Evolutionary conservation across 2,888 invertebrate species (phyloP), one percentile per base, ranked within the genome.

Genomic region (Tigriopus californicus): DNA sequence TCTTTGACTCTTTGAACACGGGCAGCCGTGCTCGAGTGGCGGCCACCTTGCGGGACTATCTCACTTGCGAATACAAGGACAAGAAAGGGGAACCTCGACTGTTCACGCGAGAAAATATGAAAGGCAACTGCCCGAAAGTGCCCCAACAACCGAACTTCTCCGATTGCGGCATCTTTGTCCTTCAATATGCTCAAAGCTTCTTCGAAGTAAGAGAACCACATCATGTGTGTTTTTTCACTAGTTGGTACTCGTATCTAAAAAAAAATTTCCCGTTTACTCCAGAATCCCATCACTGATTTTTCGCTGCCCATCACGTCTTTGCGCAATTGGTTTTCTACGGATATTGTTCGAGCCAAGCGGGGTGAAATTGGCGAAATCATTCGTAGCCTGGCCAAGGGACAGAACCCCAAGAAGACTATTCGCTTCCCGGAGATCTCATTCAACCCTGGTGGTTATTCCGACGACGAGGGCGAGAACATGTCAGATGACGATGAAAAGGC

Each of bases 121-220:
- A 84, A 67, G 92, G 91, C 5, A 80, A 82, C 64, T 82, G 81
- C 67, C 88, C 89, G 0, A 86, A 85, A 74, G 88, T 91, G 63
- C 97, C 97, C n/a, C 92, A 95, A 70, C 98, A 98, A 73, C 86
- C 83, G 64, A 98, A 98, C 75, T 91, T 84, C 69, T 88, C 86
- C 46, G 98, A 98, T 71, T 98, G 98, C 73, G 98, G 98, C 1
- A 75, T 97, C 13, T 98, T 86, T 72, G 76, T 97, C 61, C 74
- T 98, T 59, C 92, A 97, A 70, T 98, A 94, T 75, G 91, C 90
- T 5, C 95, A 98, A 73, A 85, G 85, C 62, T 95, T 98, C 74
- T 92, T 94, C 71, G 79, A 82, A 77, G 87, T 85, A 70, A 68
- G 67, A 66, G 41, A 33, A 60, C 57, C 3, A 5, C 3, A 33